phyloP scores from a whole-genome alignment of 2,113 vertebrate genomes.

The Thymallus thymallus region DNA sequence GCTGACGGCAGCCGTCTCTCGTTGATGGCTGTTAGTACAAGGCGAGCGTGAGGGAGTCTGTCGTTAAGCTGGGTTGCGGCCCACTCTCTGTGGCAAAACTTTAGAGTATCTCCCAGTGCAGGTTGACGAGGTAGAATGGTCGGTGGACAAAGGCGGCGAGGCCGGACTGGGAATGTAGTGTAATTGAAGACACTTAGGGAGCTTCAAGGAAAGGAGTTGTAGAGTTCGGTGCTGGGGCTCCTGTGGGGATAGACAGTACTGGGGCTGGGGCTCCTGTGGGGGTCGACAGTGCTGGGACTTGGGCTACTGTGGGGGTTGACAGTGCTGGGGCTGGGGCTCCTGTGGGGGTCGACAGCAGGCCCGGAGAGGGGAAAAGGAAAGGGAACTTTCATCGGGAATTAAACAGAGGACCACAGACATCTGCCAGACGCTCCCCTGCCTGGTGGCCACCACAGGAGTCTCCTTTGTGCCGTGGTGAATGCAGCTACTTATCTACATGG shows the following conservation, averaged over 20 bases:
- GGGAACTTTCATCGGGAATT: constrained; percentile 27
- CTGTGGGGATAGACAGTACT: neutral
- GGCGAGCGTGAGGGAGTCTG: constrained; percentile 47
- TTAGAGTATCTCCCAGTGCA: constrained; percentile 46
- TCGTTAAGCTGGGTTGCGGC: constrained; percentile 39
- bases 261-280: neutral
- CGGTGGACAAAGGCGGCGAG: constrained; percentile 35
- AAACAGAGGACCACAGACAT: neutral
- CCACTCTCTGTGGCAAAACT: constrained; percentile 16
- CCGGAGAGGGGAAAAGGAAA: neutral
- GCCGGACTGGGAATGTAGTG: constrained; percentile 12
- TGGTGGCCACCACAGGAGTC: neutral
- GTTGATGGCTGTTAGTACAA: constrained; percentile 59
- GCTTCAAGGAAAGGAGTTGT: constrained; percentile 24
- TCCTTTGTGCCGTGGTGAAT: constrained; percentile 25
- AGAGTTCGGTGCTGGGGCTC: no score
- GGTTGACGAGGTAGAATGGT: constrained; percentile 39
- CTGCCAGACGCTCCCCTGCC: neutral
- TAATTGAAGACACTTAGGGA: constrained; percentile 38
- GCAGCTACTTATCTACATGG: constrained; percentile 28
- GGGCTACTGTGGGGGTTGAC: neutral
- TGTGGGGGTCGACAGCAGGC: neutral
- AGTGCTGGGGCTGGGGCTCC: neutral
- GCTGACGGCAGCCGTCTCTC: constrained; percentile 34
- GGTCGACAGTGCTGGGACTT: neutral